Evolutionary conservation across 2,113 vertebrate species (phyloP).

Genomic region (Chionodraco myersi): DNA sequence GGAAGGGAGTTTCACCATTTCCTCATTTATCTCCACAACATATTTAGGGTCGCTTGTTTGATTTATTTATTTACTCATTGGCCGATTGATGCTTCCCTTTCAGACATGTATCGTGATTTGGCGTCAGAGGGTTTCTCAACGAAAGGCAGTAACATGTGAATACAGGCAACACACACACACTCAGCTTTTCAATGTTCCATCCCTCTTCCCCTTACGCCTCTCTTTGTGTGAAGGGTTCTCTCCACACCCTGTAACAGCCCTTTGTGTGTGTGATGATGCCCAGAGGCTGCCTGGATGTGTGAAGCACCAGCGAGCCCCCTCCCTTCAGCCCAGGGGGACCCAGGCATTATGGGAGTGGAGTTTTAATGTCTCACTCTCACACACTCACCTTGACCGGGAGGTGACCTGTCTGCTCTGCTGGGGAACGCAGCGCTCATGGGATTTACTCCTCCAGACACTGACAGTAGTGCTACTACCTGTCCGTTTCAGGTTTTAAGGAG

Average conservation of each 20-base stretch:
- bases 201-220: background rate
- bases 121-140: too few species aligned
- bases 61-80: too few species aligned
- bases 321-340: constrained; percentile 54
- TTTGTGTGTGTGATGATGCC: constrained; percentile 68
- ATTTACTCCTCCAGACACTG: background rate
- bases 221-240: constrained; percentile 20
- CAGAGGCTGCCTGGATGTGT: constrained; percentile 46
- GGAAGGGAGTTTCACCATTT: too few species aligned
- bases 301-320: constrained; percentile 9
- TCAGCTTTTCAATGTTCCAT: background rate
- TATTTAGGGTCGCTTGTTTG: too few species aligned
- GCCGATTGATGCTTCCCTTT: too few species aligned
- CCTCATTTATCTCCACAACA: too few species aligned
- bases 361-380: background rate
- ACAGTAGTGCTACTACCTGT: background rate
- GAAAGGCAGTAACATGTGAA: background rate
- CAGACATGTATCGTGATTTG: too few species aligned
- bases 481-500: background rate
- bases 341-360: constrained; percentile 44
- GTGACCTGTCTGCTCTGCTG: constrained; percentile 43
- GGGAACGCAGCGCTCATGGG: constrained; percentile 8
- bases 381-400: constrained; percentile 53
- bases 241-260: constrained; percentile 55
- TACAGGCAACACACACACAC: background rate